Conservation (phyloP, 1,140 invertebrate genomes). For the Periplaneta americana region DNA sequence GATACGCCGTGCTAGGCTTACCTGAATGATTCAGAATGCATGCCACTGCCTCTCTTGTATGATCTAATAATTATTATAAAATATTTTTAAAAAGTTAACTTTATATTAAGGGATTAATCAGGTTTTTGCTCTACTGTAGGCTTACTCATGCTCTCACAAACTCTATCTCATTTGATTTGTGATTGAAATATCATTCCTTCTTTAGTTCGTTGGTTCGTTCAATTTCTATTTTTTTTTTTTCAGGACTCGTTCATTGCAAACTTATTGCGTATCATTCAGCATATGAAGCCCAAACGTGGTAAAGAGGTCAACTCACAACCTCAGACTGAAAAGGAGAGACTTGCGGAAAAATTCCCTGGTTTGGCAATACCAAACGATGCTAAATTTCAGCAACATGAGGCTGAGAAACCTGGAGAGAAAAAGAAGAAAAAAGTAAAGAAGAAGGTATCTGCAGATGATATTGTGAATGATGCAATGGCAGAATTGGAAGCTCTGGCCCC, state of each 20-base stretch:
- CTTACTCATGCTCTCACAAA: too few relatives aligned
- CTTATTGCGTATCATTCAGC: slow-evolving; percentile 86
- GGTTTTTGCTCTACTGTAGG: too few relatives aligned
- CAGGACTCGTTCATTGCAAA: slow-evolving; percentile 90
- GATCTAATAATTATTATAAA: not conserved
- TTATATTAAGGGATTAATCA: too few relatives aligned
- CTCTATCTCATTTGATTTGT: too few relatives aligned
- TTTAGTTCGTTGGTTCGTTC: too few relatives aligned
- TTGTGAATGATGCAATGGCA: slow-evolving; percentile 80
- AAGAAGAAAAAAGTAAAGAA: slow-evolving; percentile 33
- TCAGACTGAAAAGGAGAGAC: slow-evolving; percentile 44
- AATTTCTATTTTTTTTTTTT: slow-evolving; percentile 33
- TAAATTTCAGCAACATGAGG: slow-evolving; percentile 32
- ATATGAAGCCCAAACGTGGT: slow-evolving; percentile 72
- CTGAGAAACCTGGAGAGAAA: slow-evolving; percentile 23
- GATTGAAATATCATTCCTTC: too few relatives aligned
- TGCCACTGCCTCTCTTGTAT: too few relatives aligned
- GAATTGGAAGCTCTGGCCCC: slow-evolving; percentile 85
- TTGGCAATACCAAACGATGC: slow-evolving; percentile 85
- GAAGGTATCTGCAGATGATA: slow-evolving; percentile 42
- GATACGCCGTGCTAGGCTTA: too few relatives aligned
- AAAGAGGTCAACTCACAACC: slow-evolving; percentile 22
- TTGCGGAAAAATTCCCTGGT: slow-evolving; percentile 80
- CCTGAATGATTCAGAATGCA: too few relatives aligned
- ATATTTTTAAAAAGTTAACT: slow-evolving; percentile 1